Evolutionary conservation across 2,888 invertebrate genomes (phyloP).

Genomic region (Phytoseiulus persimilis): DNA sequence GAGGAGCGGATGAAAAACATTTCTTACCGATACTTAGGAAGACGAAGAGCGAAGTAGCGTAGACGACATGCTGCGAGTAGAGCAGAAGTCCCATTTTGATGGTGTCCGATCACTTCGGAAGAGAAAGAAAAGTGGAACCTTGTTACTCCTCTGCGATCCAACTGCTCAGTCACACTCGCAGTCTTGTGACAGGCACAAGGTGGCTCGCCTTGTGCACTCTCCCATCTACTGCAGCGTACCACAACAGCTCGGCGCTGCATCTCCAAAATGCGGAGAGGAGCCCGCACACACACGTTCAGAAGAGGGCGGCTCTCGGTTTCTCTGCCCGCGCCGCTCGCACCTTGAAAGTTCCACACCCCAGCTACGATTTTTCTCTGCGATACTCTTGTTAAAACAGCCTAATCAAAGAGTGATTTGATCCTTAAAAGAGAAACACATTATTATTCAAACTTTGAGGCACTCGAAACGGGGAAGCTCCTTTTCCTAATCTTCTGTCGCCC

Average conservation of each 20-base stretch:
- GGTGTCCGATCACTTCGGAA: conserved; percentile 9
- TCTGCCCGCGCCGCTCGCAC: too few species aligned
- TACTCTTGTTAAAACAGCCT: too few species aligned
- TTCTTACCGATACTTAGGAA: conserved; percentile 42
- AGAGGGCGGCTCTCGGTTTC: not conserved
- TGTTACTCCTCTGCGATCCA: not conserved
- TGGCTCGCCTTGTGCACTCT: not conserved
- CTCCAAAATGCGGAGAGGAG: not conserved
- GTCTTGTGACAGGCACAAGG: conserved; percentile 5
- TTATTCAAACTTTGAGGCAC: too few species aligned
- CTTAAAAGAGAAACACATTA: too few species aligned
- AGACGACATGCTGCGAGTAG: conserved; percentile 44
- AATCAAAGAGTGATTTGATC: too few species aligned
- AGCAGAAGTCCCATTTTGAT: conserved; percentile 44
- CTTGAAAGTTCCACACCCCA: too few species aligned
- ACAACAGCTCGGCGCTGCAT: not conserved
- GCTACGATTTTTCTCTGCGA: too few species aligned
- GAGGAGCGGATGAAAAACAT: not conserved
- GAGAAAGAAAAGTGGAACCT: conserved; percentile 28
- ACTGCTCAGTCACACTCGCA: conserved; percentile 5
- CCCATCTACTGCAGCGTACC: not conserved
- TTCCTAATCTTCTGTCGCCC: too few species aligned
- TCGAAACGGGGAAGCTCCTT: too few species aligned
- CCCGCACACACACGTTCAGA: not conserved
- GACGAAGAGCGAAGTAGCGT: conserved; percentile 42